Conservation (phyloP, 2,888 invertebrate genomes). For the Spilosoma lubricipeda region DNA sequence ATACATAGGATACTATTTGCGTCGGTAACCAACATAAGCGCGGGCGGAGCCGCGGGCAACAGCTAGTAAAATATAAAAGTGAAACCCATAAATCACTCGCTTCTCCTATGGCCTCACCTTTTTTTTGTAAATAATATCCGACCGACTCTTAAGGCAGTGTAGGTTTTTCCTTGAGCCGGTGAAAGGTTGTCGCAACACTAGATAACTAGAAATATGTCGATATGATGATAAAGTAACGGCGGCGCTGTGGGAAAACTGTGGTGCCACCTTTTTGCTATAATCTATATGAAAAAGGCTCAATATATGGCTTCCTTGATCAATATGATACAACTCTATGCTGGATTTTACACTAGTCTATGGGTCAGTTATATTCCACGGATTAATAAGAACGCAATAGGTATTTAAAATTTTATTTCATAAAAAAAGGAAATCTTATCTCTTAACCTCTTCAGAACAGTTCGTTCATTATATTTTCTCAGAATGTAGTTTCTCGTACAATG, state of each 20-base stretch:
- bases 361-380: not conserved
- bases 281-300: conserved; percentile 43
- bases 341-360: not conserved
- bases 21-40: too few relatives aligned
- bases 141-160: conserved; percentile 78
- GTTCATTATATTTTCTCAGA: too few relatives aligned
- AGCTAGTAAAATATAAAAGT: not conserved
- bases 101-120: conserved; percentile 64
- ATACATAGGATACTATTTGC: too few relatives aligned
- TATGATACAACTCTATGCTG: not conserved
- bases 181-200: conserved; percentile 79
- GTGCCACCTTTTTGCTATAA: conserved; percentile 44
- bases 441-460: too few relatives aligned
- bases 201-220: conserved; percentile 79
- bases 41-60: too few relatives aligned
- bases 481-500: too few relatives aligned
- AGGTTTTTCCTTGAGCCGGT: conserved; percentile 80
- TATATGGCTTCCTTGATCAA: conserved; percentile 30
- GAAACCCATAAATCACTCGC: conserved; percentile 45
- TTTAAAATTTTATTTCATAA: not conserved
- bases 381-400: not conserved
- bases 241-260: conserved; percentile 65
- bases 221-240: conserved; percentile 75
- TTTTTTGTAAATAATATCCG: conserved; percentile 82
- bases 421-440: too few relatives aligned